A percentile compares a stretch with the other conserved stretches of the same genome.
These are phyloP conservation scores for Seriola quinqueradiata DNA, from an alignment of 2,113 vertebrate genomes.

Conservation along the genomic window DNA sequence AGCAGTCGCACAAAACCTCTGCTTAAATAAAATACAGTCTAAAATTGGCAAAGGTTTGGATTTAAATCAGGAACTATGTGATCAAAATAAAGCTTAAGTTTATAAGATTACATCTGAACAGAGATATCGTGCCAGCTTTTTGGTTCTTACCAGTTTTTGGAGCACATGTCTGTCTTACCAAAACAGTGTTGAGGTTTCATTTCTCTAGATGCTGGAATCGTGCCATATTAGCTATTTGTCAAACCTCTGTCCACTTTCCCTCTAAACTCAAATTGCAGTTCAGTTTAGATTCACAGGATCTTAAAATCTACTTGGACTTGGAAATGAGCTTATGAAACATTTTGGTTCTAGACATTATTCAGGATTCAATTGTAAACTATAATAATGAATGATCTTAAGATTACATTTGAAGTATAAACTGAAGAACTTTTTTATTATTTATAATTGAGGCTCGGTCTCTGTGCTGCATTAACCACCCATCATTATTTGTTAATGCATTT, in stretches of 20 bases:
- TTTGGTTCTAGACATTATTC: not conserved
- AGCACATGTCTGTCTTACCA: too few species aligned
- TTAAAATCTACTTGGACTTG: not conserved
- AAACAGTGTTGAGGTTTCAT: not conserved
- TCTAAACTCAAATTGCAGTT: not conserved
- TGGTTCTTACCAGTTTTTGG: too few species aligned
- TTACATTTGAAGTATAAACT: not conserved
- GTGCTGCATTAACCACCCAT: not conserved
- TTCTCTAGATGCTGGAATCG: not conserved
- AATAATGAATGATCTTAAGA: not conserved
- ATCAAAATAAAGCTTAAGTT: too few species aligned
- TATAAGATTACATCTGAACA: too few species aligned
- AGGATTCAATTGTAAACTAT: not conserved
- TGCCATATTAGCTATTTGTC: too few species aligned
- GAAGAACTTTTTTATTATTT: not conserved
- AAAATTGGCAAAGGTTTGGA: too few species aligned
- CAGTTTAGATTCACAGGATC: not conserved
- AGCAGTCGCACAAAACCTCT: too few species aligned
- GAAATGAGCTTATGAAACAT: not conserved
- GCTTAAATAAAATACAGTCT: too few species aligned
- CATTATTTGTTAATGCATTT: conserved; percentile 3
- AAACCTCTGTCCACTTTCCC: not conserved
- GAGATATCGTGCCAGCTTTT: too few species aligned
- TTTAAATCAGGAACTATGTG: too few species aligned
- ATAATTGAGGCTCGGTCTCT: not conserved